A percentile compares a stretch with the other conserved stretches of the same genome.
Conservation (phyloP, 2,113 vertebrate species). For the Nesoenas mayeri region DNA sequence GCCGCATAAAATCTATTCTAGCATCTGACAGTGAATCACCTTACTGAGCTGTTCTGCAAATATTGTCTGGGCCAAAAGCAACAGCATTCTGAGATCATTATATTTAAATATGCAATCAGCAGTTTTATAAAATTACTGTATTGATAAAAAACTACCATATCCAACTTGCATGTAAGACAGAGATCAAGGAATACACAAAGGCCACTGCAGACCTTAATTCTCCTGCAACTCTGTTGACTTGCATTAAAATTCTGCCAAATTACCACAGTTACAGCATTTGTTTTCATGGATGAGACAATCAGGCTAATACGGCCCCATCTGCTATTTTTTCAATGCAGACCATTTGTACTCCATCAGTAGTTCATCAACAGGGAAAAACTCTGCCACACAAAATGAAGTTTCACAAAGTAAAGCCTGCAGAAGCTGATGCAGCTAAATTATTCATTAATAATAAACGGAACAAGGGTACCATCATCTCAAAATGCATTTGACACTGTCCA, state of each 20-base stretch:
- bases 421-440: background rate
- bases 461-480: background rate
- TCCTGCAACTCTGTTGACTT: background rate
- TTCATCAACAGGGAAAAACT: background rate
- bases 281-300: constrained; percentile 7
- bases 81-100: background rate
- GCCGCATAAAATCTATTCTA: background rate
- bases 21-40: background rate
- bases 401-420: background rate
- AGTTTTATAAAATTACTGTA: background rate
- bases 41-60: background rate
- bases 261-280: background rate
- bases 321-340: background rate
- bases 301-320: background rate
- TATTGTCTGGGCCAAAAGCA: background rate
- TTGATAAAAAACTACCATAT: background rate
- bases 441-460: background rate
- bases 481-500: background rate
- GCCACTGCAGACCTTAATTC: background rate
- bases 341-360: background rate
- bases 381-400: background rate
- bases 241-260: background rate
- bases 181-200: background rate
- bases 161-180: background rate
- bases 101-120: background rate